These are phyloP conservation scores for Danio jaintianensis DNA, from an alignment of 2,797 vertebrate species.

Conservation along the genomic window DNA sequence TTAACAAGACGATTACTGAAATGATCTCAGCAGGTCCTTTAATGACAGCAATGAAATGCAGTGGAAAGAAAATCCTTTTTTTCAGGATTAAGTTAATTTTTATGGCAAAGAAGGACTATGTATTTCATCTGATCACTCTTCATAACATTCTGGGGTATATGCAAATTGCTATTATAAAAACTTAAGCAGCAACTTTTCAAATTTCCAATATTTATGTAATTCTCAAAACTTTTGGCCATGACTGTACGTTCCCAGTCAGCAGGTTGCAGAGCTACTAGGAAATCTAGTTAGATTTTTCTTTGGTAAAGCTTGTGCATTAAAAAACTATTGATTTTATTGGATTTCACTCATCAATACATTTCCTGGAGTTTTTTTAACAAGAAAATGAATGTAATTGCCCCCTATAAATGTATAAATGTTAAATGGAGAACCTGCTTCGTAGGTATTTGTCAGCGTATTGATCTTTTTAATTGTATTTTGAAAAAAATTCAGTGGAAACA, in stretches of 20 bases:
- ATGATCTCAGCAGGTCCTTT: too few relatives aligned
- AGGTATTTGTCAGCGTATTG: not conserved
- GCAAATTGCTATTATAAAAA: too few relatives aligned
- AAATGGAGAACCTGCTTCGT: not conserved
- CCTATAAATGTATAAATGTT: not conserved
- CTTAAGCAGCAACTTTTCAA: too few relatives aligned
- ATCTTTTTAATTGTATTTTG: not conserved
- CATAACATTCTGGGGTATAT: too few relatives aligned
- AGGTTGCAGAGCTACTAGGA: not conserved
- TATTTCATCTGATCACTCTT: too few relatives aligned
- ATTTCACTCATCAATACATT: not conserved
- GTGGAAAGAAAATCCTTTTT: too few relatives aligned
- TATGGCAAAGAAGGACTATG: too few relatives aligned
- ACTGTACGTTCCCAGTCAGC: not conserved
- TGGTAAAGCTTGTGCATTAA: not conserved
- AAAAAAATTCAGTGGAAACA: not conserved
- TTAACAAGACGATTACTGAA: too few relatives aligned
- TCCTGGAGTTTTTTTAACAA: not conserved
- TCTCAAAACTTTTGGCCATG: too few relatives aligned
- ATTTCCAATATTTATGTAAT: too few relatives aligned
- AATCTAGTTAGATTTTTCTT: not conserved
- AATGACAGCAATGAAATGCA: too few relatives aligned
- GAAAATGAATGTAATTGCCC: not conserved
- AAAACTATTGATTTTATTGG: not conserved
- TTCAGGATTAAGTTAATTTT: too few relatives aligned